These are phyloP conservation scores for Etheostoma spectabile DNA, from an alignment of 2,113 vertebrate species.

Conservation along the genomic window DNA sequence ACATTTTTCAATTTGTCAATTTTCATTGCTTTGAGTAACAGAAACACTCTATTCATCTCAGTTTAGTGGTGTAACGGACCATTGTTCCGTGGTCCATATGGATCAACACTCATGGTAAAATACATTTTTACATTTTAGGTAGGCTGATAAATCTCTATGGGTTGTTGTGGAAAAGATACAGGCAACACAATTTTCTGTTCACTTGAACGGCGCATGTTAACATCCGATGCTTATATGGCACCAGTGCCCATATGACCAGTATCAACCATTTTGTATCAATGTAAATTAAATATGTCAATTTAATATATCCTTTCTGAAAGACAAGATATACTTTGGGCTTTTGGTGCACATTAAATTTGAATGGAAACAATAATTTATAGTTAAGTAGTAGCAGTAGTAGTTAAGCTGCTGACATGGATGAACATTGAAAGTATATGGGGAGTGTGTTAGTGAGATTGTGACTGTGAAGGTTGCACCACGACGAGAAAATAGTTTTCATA, in stretches of 20 bases:
- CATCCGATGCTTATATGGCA: too few species aligned
- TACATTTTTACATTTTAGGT: too few species aligned
- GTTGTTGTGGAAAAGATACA: too few species aligned
- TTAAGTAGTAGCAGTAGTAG: too few species aligned
- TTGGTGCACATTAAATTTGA: neutral
- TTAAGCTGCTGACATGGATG: neutral
- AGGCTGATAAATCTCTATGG: too few species aligned
- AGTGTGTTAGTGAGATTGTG: neutral
- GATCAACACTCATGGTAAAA: too few species aligned
- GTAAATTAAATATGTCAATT: neutral
- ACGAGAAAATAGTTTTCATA: neutral
- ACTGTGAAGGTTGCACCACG: neutral
- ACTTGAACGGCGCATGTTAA: too few species aligned
- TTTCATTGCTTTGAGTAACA: neutral
- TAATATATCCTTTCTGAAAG: neutral
- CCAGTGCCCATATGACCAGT: too few species aligned
- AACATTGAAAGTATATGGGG: neutral
- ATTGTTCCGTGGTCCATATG: too few species aligned
- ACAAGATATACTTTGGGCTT: neutral
- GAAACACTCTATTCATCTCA: neutral
- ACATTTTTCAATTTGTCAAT: neutral
- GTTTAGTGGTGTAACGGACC: neutral
- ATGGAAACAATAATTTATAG: too few species aligned
- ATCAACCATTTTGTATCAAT: neutral
- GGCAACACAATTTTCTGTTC: too few species aligned